Base-by-base conservation (phyloP, 2,888 invertebrate species). In the Cantharis nigra region DNA sequence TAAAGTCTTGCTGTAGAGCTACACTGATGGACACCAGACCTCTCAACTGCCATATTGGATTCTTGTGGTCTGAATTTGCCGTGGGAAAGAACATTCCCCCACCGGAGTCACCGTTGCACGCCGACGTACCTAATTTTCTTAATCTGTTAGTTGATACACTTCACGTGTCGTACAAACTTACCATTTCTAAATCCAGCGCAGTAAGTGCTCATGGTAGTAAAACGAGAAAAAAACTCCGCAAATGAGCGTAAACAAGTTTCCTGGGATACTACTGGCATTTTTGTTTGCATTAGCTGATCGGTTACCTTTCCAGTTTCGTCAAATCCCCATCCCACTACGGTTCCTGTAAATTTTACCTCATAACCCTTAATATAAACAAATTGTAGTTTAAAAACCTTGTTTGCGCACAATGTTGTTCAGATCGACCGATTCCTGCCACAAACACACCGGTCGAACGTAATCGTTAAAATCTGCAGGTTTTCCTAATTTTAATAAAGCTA, bases 1-100 rank as follows among this genome's bases (percentile, higher is more conserved):
- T 86, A 81, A 90, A 89, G 80, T 91, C 90, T 83, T 90, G 90
- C 82, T 91, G 91, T 23, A 90, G 83, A 0, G 91, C 91, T 3
- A 91, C 91, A 0, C 91, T 91, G 0, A 92, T 86, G 0, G 91
- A 92, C 1, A 92, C 91, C n/a, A 92, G 84, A 0, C 92, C 92
- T 28, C 87, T 81, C n/a, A 88, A 79, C 63, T 87, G 87, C 88
- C 88, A 87, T 0, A 86, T 81, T 3, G 82, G 80, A 5, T 33
- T 33, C 62, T 82, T 81, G 14, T 4, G 80, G 2, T 82, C 83
- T 7, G 81, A 81, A 3, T 83, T 80, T 3, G 79, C 71, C 80
- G 83, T 86, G 3, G 86, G 85, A 74, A 89, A 87, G 0, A 88
- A 86, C 87, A 89, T 86, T 3, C 88, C 88, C 3, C 88, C 88